Base-by-base conservation (phyloP, 2,797 vertebrate genomes). In the Apodemus agrarius region DNA sequence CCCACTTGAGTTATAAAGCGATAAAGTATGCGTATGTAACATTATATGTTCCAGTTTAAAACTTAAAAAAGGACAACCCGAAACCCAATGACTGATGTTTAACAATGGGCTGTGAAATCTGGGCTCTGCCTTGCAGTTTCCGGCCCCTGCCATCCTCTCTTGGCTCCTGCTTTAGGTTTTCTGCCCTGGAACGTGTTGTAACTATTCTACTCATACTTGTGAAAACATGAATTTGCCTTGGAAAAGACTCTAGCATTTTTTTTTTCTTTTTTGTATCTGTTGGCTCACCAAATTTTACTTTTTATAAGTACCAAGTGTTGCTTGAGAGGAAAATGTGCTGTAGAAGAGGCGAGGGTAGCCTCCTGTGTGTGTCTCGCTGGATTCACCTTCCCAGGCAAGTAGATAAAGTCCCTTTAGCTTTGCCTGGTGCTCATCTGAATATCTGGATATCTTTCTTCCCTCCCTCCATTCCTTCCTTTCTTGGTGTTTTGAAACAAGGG, bases 191-290 rank as follows among this genome's bases (percentile, higher is more conserved):
- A 81, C 24, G 52, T 69, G 22, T 88, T 83, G 40, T 46, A 88
- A 86, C 7, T 29, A 40, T 29, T 67, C 89, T 74, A 37, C 14
- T 83, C 52, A 14, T 21, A 72, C n/a, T 95, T 96, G 80, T 76
- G 84, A 96, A 93, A 91, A 94, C n/a, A 67, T 67, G 40, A 6
- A 49, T 95, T 96, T 96, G 72, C 65, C 24, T 94, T 59, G 82
- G 81, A 95, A 95, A 95, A 91, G 57, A 86, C 34, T 93, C 86
- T 43, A 52, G 52, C 59, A 13, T 89, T 94, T 96, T 92, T 63
- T 17, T n/a, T n/a, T n/a, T n/a, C n/a, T n/a, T n/a, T n/a, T n/a
- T n/a, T n/a, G n/a, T 74, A n/a, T 89, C 89, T 76, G 46, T 80
- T 95, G 40, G 57, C 80, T 93, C 61, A 63, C 49, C 54, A 83